Base-by-base conservation (phyloP, 2,888 invertebrate genomes). In the Apamea epomidion region DNA sequence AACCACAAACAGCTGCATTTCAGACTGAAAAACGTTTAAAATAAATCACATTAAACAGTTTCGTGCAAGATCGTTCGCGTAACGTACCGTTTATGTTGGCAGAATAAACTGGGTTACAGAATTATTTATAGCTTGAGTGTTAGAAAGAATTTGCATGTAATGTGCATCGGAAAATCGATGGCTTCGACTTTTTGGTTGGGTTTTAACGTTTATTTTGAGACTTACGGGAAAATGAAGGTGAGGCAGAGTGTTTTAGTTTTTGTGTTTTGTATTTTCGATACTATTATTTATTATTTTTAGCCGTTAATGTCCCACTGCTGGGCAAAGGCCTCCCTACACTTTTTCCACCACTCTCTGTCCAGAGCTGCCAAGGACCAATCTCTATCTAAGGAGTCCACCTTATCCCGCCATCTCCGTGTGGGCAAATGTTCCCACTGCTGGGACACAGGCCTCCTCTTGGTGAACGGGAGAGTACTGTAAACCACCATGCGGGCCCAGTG, bases 41-140 rank as follows among this genome's bases (percentile, higher is more conserved):
- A 90, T 90, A 90, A 89, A 90, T 89, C 89, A 90, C 86, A 85
- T 80, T 88, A 84, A 88, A 85, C 87, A 81, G 90, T 87, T 87
- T 90, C 90, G 89, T 90, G 89, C 89, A 84, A 89, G 90, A 89
- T 90, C 89, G 89, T 87, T 90, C 84, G 87, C 83, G 87, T 81
- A 87, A 84, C 89, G 85, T 89, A 82, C 82, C 89, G 88, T 88
- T 88, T 87, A 89, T 80, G 84, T 84, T 84, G 82, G 80, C 82
- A 76, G 81, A 83, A 88, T 85, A 87, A 90, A 90, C 88, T 90
- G 74, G 89, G 89, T 86, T 90, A 84, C 78, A 82, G 89, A 88
- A 89, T 90, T 88, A 89, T 90, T 90, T 90, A 90, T 90, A 73
- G 89, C 74, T 16, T 1, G 76, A 74, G 80, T 82, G 82, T 84